Evolutionary conservation across 2,888 invertebrate genomes (phyloP).

Genomic region (Mellilla xanthometata): DNA sequence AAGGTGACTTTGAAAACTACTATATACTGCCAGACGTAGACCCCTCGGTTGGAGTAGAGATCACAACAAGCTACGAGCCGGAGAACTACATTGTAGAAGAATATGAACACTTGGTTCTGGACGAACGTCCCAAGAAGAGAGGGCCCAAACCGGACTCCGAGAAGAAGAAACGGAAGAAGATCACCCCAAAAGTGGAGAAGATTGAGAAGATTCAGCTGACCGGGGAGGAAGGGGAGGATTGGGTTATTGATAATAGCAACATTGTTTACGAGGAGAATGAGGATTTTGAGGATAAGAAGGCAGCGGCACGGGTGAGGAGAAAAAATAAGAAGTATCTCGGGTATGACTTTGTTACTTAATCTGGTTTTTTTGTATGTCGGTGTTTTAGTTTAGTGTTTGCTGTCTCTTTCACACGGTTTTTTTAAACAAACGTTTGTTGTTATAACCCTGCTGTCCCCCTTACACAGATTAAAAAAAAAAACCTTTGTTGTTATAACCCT

Average conservation of each 20-base stretch:
- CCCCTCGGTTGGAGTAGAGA: constrained; percentile 67
- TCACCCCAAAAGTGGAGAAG: constrained; percentile 36
- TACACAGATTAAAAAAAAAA: too few relatives aligned
- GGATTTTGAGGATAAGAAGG: constrained; percentile 66
- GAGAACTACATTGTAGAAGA: constrained; percentile 71
- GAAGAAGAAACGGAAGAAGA: constrained; percentile 53
- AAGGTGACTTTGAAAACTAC: constrained; percentile 73
- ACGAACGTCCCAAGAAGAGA: constrained; percentile 60
- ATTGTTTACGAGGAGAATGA: constrained; percentile 62
- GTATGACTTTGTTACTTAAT: constrained; percentile 70
- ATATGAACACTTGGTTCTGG: constrained; percentile 64
- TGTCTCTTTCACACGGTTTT: too few relatives aligned
- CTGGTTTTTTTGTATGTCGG: constrained; percentile 2
- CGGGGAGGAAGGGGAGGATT: constrained; percentile 51
- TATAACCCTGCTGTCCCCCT: too few relatives aligned
- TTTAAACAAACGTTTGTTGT: neutral
- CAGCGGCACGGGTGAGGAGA: constrained; percentile 61
- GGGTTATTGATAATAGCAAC: constrained; percentile 64
- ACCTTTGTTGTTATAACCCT: too few relatives aligned
- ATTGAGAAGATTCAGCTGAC: constrained; percentile 35
- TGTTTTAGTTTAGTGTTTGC: constrained; percentile 6
- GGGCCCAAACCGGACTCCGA: constrained; percentile 42
- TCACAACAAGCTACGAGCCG: constrained; percentile 70
- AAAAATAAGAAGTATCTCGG: constrained; percentile 78
- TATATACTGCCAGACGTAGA: constrained; percentile 75